Conservation (phyloP, 2,113 vertebrate species). For the Pterocles orientalis region DNA sequence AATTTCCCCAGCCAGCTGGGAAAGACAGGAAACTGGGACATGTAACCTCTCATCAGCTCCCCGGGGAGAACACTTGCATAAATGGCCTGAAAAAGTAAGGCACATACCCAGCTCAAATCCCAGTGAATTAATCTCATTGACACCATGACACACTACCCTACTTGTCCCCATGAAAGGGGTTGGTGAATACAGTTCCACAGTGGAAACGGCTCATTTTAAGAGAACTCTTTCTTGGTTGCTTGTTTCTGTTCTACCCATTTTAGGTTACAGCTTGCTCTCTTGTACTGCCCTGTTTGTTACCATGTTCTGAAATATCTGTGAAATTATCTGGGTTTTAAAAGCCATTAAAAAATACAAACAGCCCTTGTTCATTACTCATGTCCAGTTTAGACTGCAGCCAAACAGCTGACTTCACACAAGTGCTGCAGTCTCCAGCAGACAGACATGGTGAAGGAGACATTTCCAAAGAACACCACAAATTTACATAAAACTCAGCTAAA, state of each 20-base stretch:
- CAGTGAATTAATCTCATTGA: neutral
- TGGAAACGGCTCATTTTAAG: neutral
- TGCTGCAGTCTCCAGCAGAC: neutral
- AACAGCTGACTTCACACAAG: neutral
- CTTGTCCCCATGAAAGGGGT: accelerated
- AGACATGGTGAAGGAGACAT: neutral
- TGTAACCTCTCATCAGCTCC: slow-evolving; percentile 94
- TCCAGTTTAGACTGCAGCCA: neutral
- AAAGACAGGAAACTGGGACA: slow-evolving; percentile 92
- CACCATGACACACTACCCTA: neutral
- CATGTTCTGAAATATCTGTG: neutral
- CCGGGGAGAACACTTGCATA: slow-evolving; percentile 96
- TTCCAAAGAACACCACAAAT: neutral
- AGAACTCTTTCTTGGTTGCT: neutral
- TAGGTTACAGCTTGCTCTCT: neutral
- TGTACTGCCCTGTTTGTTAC: neutral
- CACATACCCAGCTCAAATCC: neutral
- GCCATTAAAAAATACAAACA: no score
- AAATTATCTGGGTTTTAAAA: neutral
- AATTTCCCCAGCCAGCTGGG: slow-evolving; percentile 95
- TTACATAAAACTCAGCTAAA: neutral
- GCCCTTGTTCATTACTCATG: neutral
- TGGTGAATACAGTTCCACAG: neutral
- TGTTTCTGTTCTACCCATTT: neutral
- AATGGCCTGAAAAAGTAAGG: slow-evolving; percentile 81